Percentiles rank a stretch among this genome's conserved stretches.
Evolutionary conservation across 2,797 vertebrate species (phyloP).

Genomic region (Etheostoma nigrum): DNA sequence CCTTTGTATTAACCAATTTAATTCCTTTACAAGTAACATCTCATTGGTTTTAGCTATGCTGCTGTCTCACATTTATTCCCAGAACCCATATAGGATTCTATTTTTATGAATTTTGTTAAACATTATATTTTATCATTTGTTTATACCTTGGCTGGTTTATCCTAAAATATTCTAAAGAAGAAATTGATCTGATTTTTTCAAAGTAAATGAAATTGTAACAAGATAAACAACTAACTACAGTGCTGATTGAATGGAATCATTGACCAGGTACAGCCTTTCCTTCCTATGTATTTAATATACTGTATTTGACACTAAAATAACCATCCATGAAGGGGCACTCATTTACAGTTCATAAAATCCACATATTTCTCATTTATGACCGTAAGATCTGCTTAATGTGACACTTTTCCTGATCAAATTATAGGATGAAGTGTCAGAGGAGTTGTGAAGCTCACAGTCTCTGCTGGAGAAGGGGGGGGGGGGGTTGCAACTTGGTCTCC

Average conservation of each 20-base stretch:
- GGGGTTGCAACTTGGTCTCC: slow-evolving; percentile 65
- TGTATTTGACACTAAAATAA: slow-evolving; percentile 84
- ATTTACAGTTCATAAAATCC: slow-evolving; percentile 86
- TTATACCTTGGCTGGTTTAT: slow-evolving; percentile 21
- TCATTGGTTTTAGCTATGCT: slow-evolving; percentile 89
- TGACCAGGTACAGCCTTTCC: slow-evolving; percentile 68
- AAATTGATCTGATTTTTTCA: slow-evolving; percentile 38
- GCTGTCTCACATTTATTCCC: slow-evolving; percentile 75
- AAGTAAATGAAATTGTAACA: slow-evolving; percentile 37
- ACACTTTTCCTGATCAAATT: slow-evolving; percentile 85
- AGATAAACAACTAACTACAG: slow-evolving; percentile 54
- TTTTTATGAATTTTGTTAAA: slow-evolving; percentile 28
- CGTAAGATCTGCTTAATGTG: slow-evolving; percentile 80
- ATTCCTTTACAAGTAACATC: slow-evolving; percentile 94
- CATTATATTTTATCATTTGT: neutral
- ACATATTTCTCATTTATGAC: slow-evolving; percentile 85
- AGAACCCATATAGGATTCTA: slow-evolving; percentile 12
- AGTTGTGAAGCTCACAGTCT: slow-evolving; percentile 71
- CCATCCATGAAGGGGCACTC: slow-evolving; percentile 83
- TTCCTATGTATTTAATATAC: slow-evolving; percentile 84
- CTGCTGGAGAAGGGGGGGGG: slow-evolving; percentile 8
- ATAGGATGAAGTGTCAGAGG: slow-evolving; percentile 77
- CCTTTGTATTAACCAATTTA: slow-evolving; percentile 95
- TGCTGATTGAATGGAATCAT: slow-evolving; percentile 70
- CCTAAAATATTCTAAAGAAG: slow-evolving; percentile 19